phyloP scores from a whole-genome alignment of 2,888 invertebrate genomes.

The Drosophila melanosoma region DNA sequence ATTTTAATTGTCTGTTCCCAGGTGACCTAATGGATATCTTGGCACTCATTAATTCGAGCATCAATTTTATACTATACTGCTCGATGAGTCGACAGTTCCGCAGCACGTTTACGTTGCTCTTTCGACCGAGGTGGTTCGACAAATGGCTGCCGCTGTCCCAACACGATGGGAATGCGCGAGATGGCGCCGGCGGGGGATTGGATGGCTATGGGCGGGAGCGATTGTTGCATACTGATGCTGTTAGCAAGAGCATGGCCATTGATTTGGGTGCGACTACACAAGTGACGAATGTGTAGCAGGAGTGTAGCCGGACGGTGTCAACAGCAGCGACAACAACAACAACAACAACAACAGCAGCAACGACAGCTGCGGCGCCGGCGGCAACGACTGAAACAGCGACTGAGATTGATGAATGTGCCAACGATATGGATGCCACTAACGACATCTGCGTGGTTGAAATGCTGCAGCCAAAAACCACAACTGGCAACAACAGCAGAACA shows the following conservation, averaged over 20 bases:
- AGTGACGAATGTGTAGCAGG: constrained; percentile 85
- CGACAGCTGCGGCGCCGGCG: constrained; percentile 22
- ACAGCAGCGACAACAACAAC: constrained; percentile 45
- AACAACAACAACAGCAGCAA: constrained; percentile 28
- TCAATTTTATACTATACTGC: constrained; percentile 97
- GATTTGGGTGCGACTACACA: constrained; percentile 83
- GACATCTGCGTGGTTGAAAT: constrained; percentile 74
- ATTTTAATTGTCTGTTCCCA: constrained; percentile 79
- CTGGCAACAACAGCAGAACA: constrained; percentile 13
- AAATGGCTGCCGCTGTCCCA: constrained; percentile 84
- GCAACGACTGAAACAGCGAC: constrained; percentile 43
- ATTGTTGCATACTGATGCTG: constrained; percentile 74
- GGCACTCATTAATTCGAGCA: constrained; percentile 95
- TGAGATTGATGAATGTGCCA: constrained; percentile 71
- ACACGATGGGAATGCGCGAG: constrained; percentile 71
- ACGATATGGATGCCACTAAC: constrained; percentile 49
- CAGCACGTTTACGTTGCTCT: constrained; percentile 91
- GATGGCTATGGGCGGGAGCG: constrained; percentile 72
- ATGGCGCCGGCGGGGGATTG: constrained; percentile 45
- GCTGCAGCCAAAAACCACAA: constrained; percentile 53
- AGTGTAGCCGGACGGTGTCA: constrained; percentile 65
- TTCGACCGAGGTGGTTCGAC: constrained; percentile 88
- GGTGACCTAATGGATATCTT: constrained; percentile 95
- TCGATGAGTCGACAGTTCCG: constrained; percentile 97
- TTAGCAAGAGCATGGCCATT: constrained; percentile 77